These are phyloP conservation scores for Leucophenga maculata DNA, from an alignment of 2,888 invertebrate species.

Conservation along the genomic window DNA sequence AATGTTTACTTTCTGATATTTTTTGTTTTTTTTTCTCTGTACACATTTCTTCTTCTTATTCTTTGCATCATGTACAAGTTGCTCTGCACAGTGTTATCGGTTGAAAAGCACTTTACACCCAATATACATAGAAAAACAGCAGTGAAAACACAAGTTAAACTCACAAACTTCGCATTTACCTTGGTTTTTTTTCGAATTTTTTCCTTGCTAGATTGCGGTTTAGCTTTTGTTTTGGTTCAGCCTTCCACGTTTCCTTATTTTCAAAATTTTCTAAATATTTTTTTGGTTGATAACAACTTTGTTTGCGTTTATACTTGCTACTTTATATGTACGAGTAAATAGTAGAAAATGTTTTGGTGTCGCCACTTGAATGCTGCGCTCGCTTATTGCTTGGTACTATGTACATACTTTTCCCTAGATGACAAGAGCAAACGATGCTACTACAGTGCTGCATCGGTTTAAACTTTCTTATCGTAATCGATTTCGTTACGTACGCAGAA, in stretches of 20 bases:
- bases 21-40: conserved; percentile 22
- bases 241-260: conserved; percentile 18
- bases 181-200: conserved; percentile 31
- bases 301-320: conserved; percentile 17
- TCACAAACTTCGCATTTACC: conserved; percentile 48
- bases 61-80: conserved; percentile 10
- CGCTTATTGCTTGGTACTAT: too few relatives aligned
- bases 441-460: too few relatives aligned
- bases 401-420: too few relatives aligned
- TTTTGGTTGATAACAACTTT: conserved; percentile 49
- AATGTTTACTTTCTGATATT: conserved; percentile 29
- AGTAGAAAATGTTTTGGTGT: background rate
- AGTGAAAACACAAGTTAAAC: conserved; percentile 17
- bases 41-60: background rate
- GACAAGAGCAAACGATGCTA: too few relatives aligned
- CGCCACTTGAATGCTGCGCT: background rate
- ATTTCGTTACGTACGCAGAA: too few relatives aligned
- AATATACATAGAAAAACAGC: conserved; percentile 41
- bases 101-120: conserved; percentile 57
- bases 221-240: conserved; percentile 4
- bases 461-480: too few relatives aligned
- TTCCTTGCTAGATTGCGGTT: background rate
- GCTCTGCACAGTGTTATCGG: conserved; percentile 47
- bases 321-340: background rate
- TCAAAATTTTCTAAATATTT: conserved; percentile 26